Evolutionary conservation across 1,140 invertebrate genomes (phyloP).

Genomic region (Brachionus calyciflorus): DNA sequence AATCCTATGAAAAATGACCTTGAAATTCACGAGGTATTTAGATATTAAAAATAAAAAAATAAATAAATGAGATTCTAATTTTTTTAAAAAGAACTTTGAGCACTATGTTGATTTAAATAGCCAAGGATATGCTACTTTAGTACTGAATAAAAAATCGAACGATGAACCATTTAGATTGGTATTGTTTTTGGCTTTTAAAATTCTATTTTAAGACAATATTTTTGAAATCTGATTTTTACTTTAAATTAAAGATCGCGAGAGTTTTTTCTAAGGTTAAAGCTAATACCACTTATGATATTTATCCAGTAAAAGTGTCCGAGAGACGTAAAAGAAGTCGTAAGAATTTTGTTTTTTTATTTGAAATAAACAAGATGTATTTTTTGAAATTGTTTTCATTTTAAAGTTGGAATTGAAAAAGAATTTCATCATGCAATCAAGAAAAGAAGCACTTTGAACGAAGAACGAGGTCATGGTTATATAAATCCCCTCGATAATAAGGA

Average conservation of each 20-base stretch:
- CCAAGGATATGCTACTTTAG: not conserved
- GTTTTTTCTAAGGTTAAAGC: not conserved
- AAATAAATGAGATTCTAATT: too few relatives aligned
- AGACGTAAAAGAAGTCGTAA: not conserved
- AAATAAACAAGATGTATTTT: too few relatives aligned
- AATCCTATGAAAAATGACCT: not conserved
- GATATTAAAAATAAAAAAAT: too few relatives aligned
- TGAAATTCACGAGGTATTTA: not conserved
- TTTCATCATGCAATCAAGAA: conserved; percentile 10
- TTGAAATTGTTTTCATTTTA: too few relatives aligned
- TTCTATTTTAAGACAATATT: not conserved
- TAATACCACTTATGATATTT: not conserved
- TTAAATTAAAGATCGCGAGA: conserved; percentile 6
- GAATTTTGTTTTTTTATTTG: not conserved
- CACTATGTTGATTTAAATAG: not conserved
- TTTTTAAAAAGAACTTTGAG: not conserved
- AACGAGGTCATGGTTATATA: not conserved
- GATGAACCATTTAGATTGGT: conserved; percentile 2
- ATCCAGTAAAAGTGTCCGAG: not conserved
- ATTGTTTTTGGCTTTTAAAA: not conserved
- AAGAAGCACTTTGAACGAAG: not conserved
- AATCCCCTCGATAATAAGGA: not conserved
- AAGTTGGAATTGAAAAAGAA: not conserved
- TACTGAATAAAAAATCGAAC: not conserved
- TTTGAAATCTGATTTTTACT: not conserved